Evolutionary conservation across 2,113 vertebrate species (phyloP), one percentile per base, ranked within the genome.

Genomic region (Psammodynastes pulverulentus): DNA sequence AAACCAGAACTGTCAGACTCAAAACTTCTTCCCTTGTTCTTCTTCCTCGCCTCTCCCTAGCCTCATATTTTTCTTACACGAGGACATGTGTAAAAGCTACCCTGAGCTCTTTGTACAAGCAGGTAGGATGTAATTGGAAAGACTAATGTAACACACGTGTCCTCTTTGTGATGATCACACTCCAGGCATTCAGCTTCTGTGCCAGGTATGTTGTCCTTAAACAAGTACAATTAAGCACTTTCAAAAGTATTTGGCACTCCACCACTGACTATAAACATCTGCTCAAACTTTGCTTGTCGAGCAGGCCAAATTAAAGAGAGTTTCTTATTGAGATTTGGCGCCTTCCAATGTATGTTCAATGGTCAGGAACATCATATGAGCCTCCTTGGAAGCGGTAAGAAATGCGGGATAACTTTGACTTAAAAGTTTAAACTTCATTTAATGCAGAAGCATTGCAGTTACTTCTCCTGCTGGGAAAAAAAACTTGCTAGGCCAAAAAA

Each of bases 391-490:
- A 62, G 9, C 0, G 0, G 7, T 29, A 43, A 15, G 91, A 89
- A 51, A 86, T 29, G 13, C n/a, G 51, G 53, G n/a, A 84, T 58
- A 92, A 88, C 23, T 62, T 56, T 89, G 45, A 89, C 48, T 86
- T n/a, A n/a, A 62, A 89, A 92, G 45, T 86, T 85, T 86, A 84
- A 86, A 89, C 88, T 62, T 92, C 48, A 23, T 15, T 95, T 95
- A 94, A 94, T 91, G 49, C 89, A 87, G 84, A 93, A 96, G 89
- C 45, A 29, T 90, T 46, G 43, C 91, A 52, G 21, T n/a, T 91
- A 53, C 0, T 91, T 91, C 92, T 85, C 72, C 85, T 92, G 13
- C 3, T 46, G 72, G 56, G 8, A 51, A 51, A 23, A 54, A 49
- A 49, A 93, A 92, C 96, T 92, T n/a, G 34, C 34, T 90, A 79